Base-by-base conservation (phyloP, 2,797 vertebrate genomes). In the Lutjanus argentimaculatus region DNA sequence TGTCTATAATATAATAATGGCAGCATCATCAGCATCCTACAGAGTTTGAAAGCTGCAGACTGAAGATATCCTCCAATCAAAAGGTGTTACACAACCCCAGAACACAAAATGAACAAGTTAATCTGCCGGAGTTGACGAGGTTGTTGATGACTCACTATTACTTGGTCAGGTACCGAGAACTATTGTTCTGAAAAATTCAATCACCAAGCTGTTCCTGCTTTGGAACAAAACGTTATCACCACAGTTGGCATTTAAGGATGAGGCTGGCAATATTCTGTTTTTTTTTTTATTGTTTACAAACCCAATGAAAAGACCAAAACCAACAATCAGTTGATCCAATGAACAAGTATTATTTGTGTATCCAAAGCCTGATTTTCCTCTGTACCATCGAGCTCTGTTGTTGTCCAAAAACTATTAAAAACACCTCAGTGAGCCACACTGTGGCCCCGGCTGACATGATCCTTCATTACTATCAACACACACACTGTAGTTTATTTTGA, bases 1-100 rank as follows among this genome's bases (percentile, higher is more conserved):
- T n/a, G 64, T 45, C 51, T 65, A 30, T 51, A 56, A 57, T 53
- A n/a, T 43, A 49, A 56, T 45, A 30, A 61, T 0, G 21, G 53
- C 42, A 70, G 49, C 43, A 52, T 21, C 30, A 42, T 52, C 67
- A 55, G 25, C 57, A 67, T 56, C 46, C 9, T 1, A 3, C 43
- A 58, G 40, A 4, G 22, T 17, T 58, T 15, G 59, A 57, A 58
- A 72, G 49, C 55, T 55, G 42, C 66, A 70, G 75, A 68, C 2
- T 59, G 75, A 25, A 77, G 64, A 42, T 14, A 45, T 63, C 58
- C 14, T 57, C 36, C 52, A 64, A 52, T 72, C 25, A 76, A 42
- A 40, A 56, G 11, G 13, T 42, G 5, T 51, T 53, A 63, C 68
- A 77, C 43, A 49, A 30, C 25, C 55, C n/a, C 8, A 22, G 21